Base-by-base conservation (phyloP, 2,113 vertebrate genomes). In the Aphyosemion australe region DNA sequence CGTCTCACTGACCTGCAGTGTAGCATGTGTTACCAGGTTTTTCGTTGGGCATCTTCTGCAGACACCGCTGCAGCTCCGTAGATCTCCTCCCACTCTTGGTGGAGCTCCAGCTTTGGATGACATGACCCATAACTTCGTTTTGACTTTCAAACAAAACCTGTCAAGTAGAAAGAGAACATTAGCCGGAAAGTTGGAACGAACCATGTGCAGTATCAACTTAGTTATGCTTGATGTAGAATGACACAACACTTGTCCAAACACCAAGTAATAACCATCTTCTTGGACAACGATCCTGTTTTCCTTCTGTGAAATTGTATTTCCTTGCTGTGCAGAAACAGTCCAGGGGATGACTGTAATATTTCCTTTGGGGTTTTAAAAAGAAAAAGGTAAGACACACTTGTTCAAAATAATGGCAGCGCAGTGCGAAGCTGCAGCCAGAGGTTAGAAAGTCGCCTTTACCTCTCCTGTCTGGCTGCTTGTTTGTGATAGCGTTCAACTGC, bases 171-270 rank as follows among this genome's bases (percentile, higher is more conserved):
- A 55, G 75, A 11, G 69, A 85, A 74, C 73, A 78, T 87, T 77
- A 75, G 70, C 31, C 9, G 63, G 62, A 69, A 60, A 74, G 48
- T 81, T 91, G 93, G 70, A 91, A 80, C 61, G 56, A 80, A 66
- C 68, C 74, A 72, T 26, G 71, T 48, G 56, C 56, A 74, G 72
- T 78, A 86, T 81, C 58, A 75, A 64, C 49, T 82, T 82, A 69
- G 70, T 74, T 70, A 74, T 80, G 70, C 77, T 87, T 54, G 48
- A 84, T 50, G 78, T 79, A 61, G 37, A 63, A 60, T 74, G 80
- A 86, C 75, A 84, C 72, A 69, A 70, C 89, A 90, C 89, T 87
- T 91, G 88, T 74, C 89, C 87, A 84, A 88, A 90, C 84, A 92
- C 83, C 81, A 90, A 82, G 79, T 88, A 87, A 88, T 85, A 89